These are phyloP conservation scores for Clarias platycephalus DNA, from an alignment of 2,797 vertebrate genomes.

Conservation along the genomic window DNA sequence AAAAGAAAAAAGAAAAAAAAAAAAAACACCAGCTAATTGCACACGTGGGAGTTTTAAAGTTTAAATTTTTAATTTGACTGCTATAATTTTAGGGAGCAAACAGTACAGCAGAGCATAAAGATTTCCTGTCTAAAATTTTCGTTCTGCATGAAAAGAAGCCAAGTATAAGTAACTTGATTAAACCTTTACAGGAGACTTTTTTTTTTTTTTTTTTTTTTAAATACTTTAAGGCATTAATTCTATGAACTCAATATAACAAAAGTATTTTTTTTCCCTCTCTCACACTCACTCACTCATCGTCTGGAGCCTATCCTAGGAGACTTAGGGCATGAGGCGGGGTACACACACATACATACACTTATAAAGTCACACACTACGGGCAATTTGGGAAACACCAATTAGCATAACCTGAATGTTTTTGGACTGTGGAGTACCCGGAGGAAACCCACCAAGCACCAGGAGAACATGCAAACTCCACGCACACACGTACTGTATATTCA, in stretches of 20 bases:
- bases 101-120: neutral
- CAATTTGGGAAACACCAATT: no score
- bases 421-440: no score
- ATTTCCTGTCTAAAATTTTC: neutral
- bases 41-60: slow-evolving; percentile 11
- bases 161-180: neutral
- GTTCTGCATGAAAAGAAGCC: neutral
- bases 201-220: neutral
- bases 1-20: no score
- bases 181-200: neutral
- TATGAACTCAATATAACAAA: neutral
- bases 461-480: no score
- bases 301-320: no score
- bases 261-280: neutral
- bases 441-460: no score
- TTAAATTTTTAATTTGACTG: slow-evolving; percentile 5
- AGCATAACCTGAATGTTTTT: no score
- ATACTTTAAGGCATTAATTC: neutral
- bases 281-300: neutral
- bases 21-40: slow-evolving; percentile 16
- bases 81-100: neutral
- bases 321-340: no score
- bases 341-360: no score
- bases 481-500: no score
- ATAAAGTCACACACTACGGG: no score